Evolutionary conservation across 2,797 vertebrate species (phyloP).

Genomic region (Kryptopterus vitreolus): DNA sequence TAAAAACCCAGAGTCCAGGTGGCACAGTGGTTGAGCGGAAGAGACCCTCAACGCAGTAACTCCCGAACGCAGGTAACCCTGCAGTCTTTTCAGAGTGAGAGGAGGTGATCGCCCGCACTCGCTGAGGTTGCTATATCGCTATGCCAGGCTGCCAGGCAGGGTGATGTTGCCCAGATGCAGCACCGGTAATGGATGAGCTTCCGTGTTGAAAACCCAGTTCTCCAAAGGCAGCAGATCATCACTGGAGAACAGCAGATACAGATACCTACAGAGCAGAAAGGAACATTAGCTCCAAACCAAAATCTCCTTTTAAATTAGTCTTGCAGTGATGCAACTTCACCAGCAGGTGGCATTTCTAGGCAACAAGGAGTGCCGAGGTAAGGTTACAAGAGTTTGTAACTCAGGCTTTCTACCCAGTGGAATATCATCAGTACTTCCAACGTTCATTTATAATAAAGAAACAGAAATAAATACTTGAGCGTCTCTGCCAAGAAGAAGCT

Average conservation of each 20-base stretch:
- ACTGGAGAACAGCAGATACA: conserved; percentile 96
- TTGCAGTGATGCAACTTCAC: conserved; percentile 10
- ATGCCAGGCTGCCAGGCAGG: conserved; percentile 87
- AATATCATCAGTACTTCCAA: not conserved
- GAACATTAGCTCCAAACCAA: not conserved
- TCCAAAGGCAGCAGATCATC: conserved; percentile 95
- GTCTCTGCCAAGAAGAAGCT: conserved; percentile 99
- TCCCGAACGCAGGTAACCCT: conserved; percentile 42
- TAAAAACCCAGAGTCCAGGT: conserved; percentile 46
- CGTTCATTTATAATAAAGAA: not conserved
- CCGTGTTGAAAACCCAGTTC: conserved; percentile 98
- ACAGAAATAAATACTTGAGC: conserved; percentile 84
- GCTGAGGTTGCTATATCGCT: conserved; percentile 75
- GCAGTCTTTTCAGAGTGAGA: conserved; percentile 54
- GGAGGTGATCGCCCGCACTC: conserved; percentile 27
- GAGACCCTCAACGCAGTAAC: conserved; percentile 25
- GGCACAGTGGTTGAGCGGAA: conserved; percentile 47
- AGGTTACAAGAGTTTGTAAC: not conserved
- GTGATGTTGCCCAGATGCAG: conserved; percentile 93
- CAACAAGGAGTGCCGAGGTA: not conserved
- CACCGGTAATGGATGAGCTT: conserved; percentile 95
- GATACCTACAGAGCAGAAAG: conserved; percentile 78
- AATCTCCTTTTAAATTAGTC: not conserved
- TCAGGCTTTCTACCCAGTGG: not conserved
- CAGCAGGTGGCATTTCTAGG: conserved; percentile 65